phyloP scores from a whole-genome alignment of 1,140 invertebrate species.

The Arctopsyche grandis region DNA sequence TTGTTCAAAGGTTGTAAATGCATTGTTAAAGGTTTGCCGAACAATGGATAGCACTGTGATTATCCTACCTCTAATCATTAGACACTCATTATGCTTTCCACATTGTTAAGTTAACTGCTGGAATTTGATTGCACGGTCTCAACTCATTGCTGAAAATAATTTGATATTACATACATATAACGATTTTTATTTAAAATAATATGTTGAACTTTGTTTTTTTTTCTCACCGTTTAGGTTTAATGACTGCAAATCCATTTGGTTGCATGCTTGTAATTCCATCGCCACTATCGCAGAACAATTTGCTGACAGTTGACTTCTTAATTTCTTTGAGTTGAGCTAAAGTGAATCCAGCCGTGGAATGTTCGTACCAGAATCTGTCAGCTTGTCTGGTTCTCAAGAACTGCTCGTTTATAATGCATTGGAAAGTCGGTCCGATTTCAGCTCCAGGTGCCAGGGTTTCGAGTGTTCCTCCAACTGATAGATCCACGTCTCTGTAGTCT shows the following conservation, averaged over 20 bases:
- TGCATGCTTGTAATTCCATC: conserved; percentile 60
- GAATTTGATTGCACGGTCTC: conserved; percentile 17
- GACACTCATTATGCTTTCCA: conserved; percentile 28
- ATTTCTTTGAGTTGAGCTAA: conserved; percentile 86
- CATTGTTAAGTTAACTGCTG: conserved; percentile 9
- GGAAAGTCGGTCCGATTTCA: conserved; percentile 80
- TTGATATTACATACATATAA: not conserved
- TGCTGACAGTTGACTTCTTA: conserved; percentile 80
- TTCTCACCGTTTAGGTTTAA: conserved; percentile 8
- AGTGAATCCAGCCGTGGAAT: conserved; percentile 62
- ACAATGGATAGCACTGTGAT: too few species aligned
- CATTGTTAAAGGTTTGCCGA: too few species aligned
- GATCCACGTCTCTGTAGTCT: conserved; percentile 79
- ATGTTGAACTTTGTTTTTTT: not conserved
- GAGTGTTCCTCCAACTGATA: conserved; percentile 78
- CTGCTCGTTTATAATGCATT: conserved; percentile 81
- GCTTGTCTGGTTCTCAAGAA: conserved; percentile 73
- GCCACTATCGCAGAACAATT: conserved; percentile 89
- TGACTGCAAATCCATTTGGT: conserved; percentile 34
- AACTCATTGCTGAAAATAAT: conserved; percentile 34
- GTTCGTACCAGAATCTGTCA: conserved; percentile 77
- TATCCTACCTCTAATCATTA: too few species aligned
- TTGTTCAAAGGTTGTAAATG: too few species aligned
- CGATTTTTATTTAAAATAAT: not conserved
- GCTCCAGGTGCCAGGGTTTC: conserved; percentile 72